Conservation (phyloP, 2,888 invertebrate genomes). For the Fabriciana adippe region DNA sequence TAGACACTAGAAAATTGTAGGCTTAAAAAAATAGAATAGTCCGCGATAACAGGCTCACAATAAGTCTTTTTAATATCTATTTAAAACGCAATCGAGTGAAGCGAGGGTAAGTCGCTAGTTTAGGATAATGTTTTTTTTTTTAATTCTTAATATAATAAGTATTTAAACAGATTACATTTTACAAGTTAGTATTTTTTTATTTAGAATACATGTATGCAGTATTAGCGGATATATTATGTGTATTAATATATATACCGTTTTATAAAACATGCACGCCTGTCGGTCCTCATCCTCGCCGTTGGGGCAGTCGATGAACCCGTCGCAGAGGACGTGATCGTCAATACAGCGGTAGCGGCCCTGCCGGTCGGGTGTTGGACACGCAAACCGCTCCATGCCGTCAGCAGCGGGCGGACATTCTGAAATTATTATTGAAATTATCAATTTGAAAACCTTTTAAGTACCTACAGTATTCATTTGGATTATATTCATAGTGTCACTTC, state of each 20-base stretch:
- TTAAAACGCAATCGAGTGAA: too few species aligned
- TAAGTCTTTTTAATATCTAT: too few species aligned
- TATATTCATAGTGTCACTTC: neutral
- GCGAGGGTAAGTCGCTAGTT: too few species aligned
- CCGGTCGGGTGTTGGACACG: slow-evolving; percentile 94
- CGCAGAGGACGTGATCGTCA: slow-evolving; percentile 96
- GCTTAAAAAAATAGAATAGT: too few species aligned
- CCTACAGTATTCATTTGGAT: neutral
- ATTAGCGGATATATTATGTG: neutral
- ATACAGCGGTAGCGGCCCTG: slow-evolving; percentile 97
- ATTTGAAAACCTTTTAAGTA: neutral
- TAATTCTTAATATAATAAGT: too few species aligned
- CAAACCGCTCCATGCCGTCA: slow-evolving; percentile 97
- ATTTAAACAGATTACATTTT: too few species aligned
- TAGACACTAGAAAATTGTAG: too few species aligned
- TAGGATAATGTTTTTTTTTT: too few species aligned
- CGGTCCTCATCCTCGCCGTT: slow-evolving; percentile 96
- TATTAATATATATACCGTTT: slow-evolving; percentile 88
- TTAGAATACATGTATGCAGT: too few species aligned
- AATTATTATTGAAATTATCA: slow-evolving; percentile 41
- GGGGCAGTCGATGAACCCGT: slow-evolving; percentile 97
- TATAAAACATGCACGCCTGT: slow-evolving; percentile 97
- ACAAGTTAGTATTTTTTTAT: too few species aligned
- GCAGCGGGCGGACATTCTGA: slow-evolving; percentile 95
- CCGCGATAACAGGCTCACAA: too few species aligned